Evolutionary conservation across 1,140 invertebrate species (phyloP).

Genomic region (Globodera ellingtonae): DNA sequence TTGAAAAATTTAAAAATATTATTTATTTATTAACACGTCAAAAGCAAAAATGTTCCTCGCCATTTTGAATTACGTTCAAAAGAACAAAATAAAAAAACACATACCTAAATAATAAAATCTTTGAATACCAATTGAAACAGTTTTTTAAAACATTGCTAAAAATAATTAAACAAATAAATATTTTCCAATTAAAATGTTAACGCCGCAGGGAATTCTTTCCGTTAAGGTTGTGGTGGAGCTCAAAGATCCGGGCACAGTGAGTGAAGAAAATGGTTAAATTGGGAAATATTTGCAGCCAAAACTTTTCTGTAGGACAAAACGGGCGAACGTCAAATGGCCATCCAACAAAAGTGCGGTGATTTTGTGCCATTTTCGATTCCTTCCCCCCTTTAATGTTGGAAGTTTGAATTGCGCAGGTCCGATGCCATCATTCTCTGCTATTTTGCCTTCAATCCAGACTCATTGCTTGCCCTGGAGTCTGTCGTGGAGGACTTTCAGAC

Average conservation of each 20-base stretch:
- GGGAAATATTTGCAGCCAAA: conserved; percentile 1
- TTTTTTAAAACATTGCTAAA: no score
- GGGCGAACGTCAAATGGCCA: conserved; percentile 42
- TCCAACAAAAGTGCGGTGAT: conserved; percentile 19
- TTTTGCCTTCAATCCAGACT: conserved; percentile 33
- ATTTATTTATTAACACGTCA: no score
- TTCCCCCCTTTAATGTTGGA: neutral
- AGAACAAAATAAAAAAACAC: neutral
- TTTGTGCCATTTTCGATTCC: neutral
- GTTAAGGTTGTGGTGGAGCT: conserved; percentile 32
- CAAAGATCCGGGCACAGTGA: conserved; percentile 38
- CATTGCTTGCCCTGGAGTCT: conserved; percentile 28
- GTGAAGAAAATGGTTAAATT: conserved; percentile 12
- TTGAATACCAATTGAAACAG: no score
- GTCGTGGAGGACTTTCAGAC: conserved; percentile 35
- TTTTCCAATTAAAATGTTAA: no score
- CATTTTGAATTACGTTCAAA: no score
- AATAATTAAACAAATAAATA: no score
- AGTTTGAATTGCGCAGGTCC: conserved; percentile 3
- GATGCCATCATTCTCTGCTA: conserved; percentile 40
- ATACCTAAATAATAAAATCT: no score
- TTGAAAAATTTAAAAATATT: no score
- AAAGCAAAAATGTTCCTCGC: neutral
- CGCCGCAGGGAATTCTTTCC: no score
- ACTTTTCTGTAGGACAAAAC: conserved; percentile 21